phyloP scores from a whole-genome alignment of 2,888 invertebrate genomes.

The Drosophila testacea region DNA sequence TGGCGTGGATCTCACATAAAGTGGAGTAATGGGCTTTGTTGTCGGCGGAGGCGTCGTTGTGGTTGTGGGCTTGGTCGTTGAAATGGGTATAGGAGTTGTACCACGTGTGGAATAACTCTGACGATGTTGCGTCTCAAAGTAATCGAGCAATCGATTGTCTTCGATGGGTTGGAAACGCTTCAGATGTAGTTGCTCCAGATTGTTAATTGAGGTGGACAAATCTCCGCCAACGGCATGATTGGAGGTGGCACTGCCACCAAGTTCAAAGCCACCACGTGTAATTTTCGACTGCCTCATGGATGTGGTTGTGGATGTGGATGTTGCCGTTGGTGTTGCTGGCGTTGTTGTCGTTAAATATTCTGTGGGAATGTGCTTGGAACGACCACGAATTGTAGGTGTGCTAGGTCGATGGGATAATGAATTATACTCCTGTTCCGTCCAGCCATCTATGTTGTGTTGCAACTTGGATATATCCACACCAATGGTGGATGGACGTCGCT shows the following conservation, averaged over 20 bases:
- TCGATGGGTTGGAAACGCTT: slow-evolving; percentile 77
- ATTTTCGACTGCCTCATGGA: slow-evolving; percentile 79
- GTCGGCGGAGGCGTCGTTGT: slow-evolving; percentile 84
- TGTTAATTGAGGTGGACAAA: slow-evolving; percentile 76
- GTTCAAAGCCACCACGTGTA: slow-evolving; percentile 67
- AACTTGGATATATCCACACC: slow-evolving; percentile 89
- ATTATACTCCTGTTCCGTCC: slow-evolving; percentile 92
- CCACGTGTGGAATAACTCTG: slow-evolving; percentile 17
- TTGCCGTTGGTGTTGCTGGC: slow-evolving; percentile 86
- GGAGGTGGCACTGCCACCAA: slow-evolving; percentile 51
- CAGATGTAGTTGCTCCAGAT: slow-evolving; percentile 76
- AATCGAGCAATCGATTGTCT: slow-evolving; percentile 78
- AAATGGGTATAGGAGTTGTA: slow-evolving; percentile 44
- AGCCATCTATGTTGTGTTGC: slow-evolving; percentile 93
- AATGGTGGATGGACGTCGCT: slow-evolving; percentile 52
- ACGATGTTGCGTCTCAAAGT: slow-evolving; percentile 53
- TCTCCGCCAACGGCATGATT: slow-evolving; percentile 54
- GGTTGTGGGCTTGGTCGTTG: slow-evolving; percentile 55
- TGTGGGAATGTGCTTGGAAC: slow-evolving; percentile 91
- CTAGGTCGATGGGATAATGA: slow-evolving; percentile 86
- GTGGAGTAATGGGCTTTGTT: slow-evolving; percentile 72
- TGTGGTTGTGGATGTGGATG: slow-evolving; percentile 85
- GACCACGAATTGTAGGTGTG: slow-evolving; percentile 87
- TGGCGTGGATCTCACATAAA: slow-evolving; percentile 65
- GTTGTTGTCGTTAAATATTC: slow-evolving; percentile 90